Evolutionary conservation across 1,140 invertebrate genomes (phyloP).

Genomic region (Cydia pomonella): DNA sequence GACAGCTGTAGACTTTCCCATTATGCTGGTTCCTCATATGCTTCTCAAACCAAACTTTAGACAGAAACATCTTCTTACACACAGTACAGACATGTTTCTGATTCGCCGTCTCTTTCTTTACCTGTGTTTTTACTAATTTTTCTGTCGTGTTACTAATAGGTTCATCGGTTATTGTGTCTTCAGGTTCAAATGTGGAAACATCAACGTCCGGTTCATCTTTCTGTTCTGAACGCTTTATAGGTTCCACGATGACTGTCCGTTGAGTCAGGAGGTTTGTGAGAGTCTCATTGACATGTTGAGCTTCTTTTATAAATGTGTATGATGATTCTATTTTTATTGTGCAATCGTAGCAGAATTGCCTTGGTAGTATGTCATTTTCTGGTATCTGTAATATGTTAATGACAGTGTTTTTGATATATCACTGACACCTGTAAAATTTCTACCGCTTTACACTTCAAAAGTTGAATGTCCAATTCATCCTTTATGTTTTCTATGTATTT

Average conservation of each 20-base stretch:
- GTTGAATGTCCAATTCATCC: too few relatives aligned
- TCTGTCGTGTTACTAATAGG: slow-evolving; percentile 7
- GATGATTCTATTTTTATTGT: slow-evolving; percentile 65
- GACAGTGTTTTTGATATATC: slow-evolving; percentile 24
- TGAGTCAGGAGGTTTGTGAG: slow-evolving; percentile 60
- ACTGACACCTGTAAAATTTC: too few relatives aligned
- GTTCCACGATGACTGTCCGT: slow-evolving; percentile 63
- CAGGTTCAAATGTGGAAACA: slow-evolving; percentile 35
- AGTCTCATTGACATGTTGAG: slow-evolving; percentile 63
- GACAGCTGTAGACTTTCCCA: slow-evolving; percentile 56
- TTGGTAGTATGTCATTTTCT: slow-evolving; percentile 62
- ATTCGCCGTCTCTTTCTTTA: slow-evolving; percentile 28
- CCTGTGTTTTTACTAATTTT: slow-evolving; percentile 12
- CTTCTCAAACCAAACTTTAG: slow-evolving; percentile 65
- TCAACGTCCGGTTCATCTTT: slow-evolving; percentile 38
- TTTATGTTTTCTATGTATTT: too few relatives aligned
- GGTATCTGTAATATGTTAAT: slow-evolving; percentile 52
- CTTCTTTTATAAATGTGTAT: slow-evolving; percentile 66
- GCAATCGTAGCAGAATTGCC: slow-evolving; percentile 70
- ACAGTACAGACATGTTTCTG: slow-evolving; percentile 58
- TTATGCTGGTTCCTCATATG: slow-evolving; percentile 68
- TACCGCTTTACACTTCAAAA: too few relatives aligned
- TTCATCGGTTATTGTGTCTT: slow-evolving; percentile 16
- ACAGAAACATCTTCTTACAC: slow-evolving; percentile 63
- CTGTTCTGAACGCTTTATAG: slow-evolving; percentile 44